These are phyloP conservation scores for Pangasianodon hypophthalmus DNA, from an alignment of 2,113 vertebrate species.

Conservation along the genomic window DNA sequence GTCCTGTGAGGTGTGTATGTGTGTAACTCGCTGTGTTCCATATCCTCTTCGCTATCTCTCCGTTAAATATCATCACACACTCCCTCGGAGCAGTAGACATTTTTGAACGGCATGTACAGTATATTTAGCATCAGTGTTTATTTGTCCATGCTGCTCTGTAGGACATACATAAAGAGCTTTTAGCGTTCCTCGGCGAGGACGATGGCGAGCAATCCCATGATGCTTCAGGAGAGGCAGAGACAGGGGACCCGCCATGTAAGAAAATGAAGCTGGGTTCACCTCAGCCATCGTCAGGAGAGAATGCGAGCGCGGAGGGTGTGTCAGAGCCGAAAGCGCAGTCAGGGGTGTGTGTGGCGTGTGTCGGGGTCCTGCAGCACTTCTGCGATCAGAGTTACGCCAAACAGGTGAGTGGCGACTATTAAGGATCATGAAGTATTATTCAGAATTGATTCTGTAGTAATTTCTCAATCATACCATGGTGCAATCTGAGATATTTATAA, in stretches of 20 bases:
- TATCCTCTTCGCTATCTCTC: not conserved
- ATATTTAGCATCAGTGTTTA: not conserved
- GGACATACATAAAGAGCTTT: conserved; percentile 79
- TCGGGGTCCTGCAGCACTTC: conserved; percentile 89
- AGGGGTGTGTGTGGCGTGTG: conserved; percentile 81
- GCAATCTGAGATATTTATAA: not conserved
- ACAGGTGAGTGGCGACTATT: conserved; percentile 74
- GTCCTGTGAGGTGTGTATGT: conserved; percentile 73
- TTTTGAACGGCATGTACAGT: not conserved
- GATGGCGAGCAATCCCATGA: conserved; percentile 56
- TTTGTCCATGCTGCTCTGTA: conserved; percentile 56
- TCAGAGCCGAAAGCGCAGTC: not conserved
- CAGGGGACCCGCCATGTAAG: conserved; percentile 79
- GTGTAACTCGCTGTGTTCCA: not conserved
- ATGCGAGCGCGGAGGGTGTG: not conserved
- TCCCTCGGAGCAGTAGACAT: not conserved
- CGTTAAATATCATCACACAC: not conserved
- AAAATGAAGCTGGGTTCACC: conserved; percentile 73
- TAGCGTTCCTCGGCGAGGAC: conserved; percentile 70
- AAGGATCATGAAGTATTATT: not conserved
- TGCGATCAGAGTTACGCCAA: conserved; percentile 77
- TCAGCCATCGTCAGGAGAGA: not conserved
- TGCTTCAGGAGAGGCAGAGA: conserved; percentile 40
- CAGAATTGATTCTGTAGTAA: not conserved
- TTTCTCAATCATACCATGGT: not conserved